Base-by-base conservation (phyloP, 1,140 invertebrate genomes). In the Drosophila quadrilineata region DNA sequence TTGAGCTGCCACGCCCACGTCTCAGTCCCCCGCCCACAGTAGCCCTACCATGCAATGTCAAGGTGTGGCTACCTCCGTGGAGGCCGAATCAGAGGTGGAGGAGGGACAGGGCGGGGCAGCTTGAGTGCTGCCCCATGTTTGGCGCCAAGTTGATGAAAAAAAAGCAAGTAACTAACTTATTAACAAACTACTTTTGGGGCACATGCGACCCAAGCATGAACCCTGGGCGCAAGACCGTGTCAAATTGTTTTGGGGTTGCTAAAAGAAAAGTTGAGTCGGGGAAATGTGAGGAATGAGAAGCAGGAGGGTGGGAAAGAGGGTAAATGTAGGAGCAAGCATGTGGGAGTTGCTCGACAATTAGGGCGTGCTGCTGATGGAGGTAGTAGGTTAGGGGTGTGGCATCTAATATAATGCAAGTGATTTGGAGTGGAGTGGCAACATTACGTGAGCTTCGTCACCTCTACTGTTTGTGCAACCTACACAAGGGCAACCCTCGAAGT, bases 121-220 rank as follows among this genome's bases (percentile, higher is more conserved):
- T n/a, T n/a, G n/a, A n/a, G n/a, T n/a, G n/a, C n/a, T n/a, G n/a
- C n/a, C 19, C 38, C 38, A 41, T 41, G 35, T 36, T 19, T 36
- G 35, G 40, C n/a, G 57, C 0, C 35, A 38, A 52, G 62, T 24
- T 67, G 36, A n/a, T 33, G 41, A 21, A 10, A 14, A 29, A 5
- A n/a, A 24, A 53, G 33, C 38, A 9, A 40, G 59, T 26, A 26
- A 54, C n/a, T n/a, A 75, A 70, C 40, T 52, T 59, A 59, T 72
- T 64, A 70, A 43, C 10, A 22, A 58, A 46, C 52, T 60, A 19
- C 19, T 28, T 41, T 5, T 36, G 28, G 22, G 12, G 9, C 53
- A 52, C 38, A 43, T 36, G 68, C 45, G 16, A 33, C 29, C 5
- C 43, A 9, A 22, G 24, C 9, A 9, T 22, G 19, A 21, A 19